Conservation (phyloP, 2,888 invertebrate genomes). For the Phragmatobia fuliginosa region DNA sequence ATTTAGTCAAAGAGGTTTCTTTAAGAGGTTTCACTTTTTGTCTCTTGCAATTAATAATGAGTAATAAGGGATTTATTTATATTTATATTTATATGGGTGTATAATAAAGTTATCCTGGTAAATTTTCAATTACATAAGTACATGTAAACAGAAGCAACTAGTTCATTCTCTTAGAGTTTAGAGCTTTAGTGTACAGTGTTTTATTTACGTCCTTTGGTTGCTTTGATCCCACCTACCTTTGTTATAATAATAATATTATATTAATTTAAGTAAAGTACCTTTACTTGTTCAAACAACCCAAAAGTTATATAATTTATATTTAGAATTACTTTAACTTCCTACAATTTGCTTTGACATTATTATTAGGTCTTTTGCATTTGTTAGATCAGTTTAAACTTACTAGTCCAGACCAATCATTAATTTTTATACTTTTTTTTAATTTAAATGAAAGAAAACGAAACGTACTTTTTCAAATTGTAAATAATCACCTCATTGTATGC, state of each 20-base stretch:
- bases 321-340: background rate
- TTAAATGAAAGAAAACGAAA: no score
- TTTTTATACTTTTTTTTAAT: no score
- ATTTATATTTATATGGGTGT: background rate
- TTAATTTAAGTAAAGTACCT: background rate
- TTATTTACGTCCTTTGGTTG: background rate
- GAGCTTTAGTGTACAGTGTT: background rate
- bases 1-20: background rate
- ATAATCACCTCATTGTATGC: background rate
- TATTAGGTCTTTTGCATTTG: background rate
- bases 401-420: background rate
- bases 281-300: background rate
- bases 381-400: background rate
- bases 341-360: background rate
- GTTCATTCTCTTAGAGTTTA: background rate
- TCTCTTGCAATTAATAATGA: background rate
- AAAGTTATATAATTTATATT: background rate
- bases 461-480: no score
- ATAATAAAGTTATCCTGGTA: no score
- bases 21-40: background rate
- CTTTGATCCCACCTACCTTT: background rate
- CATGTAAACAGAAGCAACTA: background rate
- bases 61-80: background rate
- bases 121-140: background rate
- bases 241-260: constrained; percentile 1